A percentile compares a stretch with the other conserved stretches of the same genome.
Evolutionary conservation across 2,113 vertebrate species (phyloP).

Genomic region (Scophthalmus maximus): DNA sequence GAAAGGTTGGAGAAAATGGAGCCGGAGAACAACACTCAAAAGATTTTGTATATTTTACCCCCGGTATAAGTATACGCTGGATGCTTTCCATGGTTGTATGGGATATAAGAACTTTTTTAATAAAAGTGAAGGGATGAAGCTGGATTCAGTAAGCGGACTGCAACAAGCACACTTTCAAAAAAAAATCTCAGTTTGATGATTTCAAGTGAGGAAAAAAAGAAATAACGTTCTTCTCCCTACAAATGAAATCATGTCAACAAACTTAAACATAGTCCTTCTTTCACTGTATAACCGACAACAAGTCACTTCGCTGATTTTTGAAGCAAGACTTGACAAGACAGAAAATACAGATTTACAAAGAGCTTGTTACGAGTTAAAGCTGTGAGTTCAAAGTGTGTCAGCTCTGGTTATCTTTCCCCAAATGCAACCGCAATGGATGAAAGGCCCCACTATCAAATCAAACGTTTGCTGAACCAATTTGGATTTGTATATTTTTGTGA

Average conservation of each 20-base stretch:
- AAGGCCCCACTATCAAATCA: conserved; percentile 66
- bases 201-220: no score
- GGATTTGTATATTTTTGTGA: conserved; percentile 80
- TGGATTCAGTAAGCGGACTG: no score
- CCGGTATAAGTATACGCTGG: neutral
- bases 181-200: no score
- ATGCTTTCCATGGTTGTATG: no score
- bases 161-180: no score
- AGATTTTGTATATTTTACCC: neutral
- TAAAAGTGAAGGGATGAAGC: no score
- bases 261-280: no score
- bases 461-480: conserved; percentile 82
- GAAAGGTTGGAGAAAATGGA: conserved; percentile 14
- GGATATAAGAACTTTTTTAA: no score
- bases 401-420: conserved; percentile 30
- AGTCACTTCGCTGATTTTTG: no score
- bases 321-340: no score
- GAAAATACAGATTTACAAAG: conserved; percentile 19
- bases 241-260: no score
- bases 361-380: conserved; percentile 4
- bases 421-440: conserved; percentile 23
- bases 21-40: conserved; percentile 8
- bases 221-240: neutral
- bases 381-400: conserved; percentile 6
- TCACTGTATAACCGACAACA: no score